Conservation (phyloP, 2,888 invertebrate genomes). For the Amphipoea oculea region DNA sequence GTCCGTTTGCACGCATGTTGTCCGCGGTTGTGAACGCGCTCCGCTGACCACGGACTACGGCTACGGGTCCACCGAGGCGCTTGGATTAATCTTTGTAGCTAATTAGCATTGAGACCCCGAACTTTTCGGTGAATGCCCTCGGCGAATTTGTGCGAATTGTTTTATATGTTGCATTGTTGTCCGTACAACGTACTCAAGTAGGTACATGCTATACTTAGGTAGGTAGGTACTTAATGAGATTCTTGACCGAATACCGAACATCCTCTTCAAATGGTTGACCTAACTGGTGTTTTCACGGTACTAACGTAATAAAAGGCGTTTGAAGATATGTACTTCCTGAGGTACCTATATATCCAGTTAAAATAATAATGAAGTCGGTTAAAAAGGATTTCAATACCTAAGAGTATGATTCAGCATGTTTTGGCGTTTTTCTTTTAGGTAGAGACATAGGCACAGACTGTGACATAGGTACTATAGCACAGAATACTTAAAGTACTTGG, state of each 20-base stretch:
- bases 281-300: slow-evolving; percentile 22
- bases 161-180: slow-evolving; percentile 66
- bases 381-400: background rate
- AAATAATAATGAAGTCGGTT: background rate
- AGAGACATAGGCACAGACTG: no score
- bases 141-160: slow-evolving; percentile 67
- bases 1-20: slow-evolving; percentile 83
- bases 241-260: slow-evolving; percentile 38
- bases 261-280: slow-evolving; percentile 13
- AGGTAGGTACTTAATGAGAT: slow-evolving; percentile 39
- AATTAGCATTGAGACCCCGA: slow-evolving; percentile 83
- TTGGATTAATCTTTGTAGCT: slow-evolving; percentile 82
- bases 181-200: slow-evolving; percentile 34
- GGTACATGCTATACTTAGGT: background rate
- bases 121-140: slow-evolving; percentile 88
- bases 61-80: slow-evolving; percentile 64
- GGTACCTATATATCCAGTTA: background rate
- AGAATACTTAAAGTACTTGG: no score
- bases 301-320: background rate
- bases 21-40: slow-evolving; percentile 82
- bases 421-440: background rate
- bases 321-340: background rate
- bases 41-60: slow-evolving; percentile 75
- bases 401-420: background rate
- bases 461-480: no score